Evolutionary conservation across 2,113 vertebrate genomes (phyloP).

Genomic region (Probosciger aterrimus): DNA sequence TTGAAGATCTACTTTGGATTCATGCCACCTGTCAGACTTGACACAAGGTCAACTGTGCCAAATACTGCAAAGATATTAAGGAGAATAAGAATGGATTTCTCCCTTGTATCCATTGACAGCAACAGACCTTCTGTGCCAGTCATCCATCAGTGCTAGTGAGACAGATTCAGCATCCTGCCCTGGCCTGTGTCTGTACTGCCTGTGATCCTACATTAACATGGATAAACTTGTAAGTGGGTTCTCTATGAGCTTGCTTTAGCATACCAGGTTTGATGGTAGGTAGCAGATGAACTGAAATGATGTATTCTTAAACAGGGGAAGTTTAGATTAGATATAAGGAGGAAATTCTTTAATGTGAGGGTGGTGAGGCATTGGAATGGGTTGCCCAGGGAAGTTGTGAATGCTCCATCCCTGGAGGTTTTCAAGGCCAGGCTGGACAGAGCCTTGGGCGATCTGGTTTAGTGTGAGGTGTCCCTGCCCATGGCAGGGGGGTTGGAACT

Average conservation of each 20-base stretch:
- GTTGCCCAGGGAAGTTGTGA: no score
- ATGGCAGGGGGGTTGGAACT: no score
- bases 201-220: slow-evolving; percentile 51
- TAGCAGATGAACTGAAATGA: not conserved
- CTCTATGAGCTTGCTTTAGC: slow-evolving; percentile 18
- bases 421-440: no score
- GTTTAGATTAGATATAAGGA: no score
- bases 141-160: slow-evolving; percentile 54
- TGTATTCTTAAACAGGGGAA: no score
- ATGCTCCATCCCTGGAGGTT: no score
- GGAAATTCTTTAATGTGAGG: no score
- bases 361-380: no score
- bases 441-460: no score
- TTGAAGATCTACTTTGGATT: slow-evolving; percentile 64
- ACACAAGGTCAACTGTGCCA: slow-evolving; percentile 59
- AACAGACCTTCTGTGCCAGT: slow-evolving; percentile 57
- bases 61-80: slow-evolving; percentile 57
- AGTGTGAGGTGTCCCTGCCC: no score
- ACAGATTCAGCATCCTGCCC: slow-evolving; percentile 32
- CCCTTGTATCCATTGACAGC: slow-evolving; percentile 57
- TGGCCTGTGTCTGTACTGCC: slow-evolving; percentile 2
- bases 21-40: slow-evolving; percentile 67
- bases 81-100: slow-evolving; percentile 57
- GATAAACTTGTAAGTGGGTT: slow-evolving; percentile 35
- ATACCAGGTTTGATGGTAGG: not conserved